Percentiles rank a stretch among this genome's conserved stretches.
Conservation (phyloP, 2,888 invertebrate genomes). For the Caenorhabditis japonica region DNA sequence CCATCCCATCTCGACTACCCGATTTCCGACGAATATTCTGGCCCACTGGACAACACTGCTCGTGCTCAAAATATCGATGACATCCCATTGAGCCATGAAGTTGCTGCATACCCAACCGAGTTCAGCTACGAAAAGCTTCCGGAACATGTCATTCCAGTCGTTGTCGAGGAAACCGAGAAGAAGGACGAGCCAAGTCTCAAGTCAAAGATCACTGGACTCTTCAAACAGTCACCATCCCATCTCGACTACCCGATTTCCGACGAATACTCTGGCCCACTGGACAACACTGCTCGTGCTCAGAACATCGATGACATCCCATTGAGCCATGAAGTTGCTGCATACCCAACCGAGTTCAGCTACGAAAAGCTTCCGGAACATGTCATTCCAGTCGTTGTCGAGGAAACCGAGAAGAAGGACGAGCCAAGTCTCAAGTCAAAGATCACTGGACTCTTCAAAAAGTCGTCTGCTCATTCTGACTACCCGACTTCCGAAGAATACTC, state of each 20-base stretch:
- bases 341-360: constrained; percentile 48
- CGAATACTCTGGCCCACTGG: constrained; percentile 23
- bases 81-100: constrained; percentile 7
- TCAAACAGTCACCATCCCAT: constrained; percentile 33
- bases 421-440: too few relatives aligned
- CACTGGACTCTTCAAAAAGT: too few relatives aligned
- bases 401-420: too few relatives aligned
- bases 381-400: constrained; percentile 1
- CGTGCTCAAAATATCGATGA: constrained; percentile 20
- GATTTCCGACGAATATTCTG: constrained; percentile 17
- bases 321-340: constrained; percentile 30
- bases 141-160: constrained; percentile 31
- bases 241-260: constrained; percentile 28
- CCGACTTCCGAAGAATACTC: too few relatives aligned
- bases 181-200: constrained; percentile 32
- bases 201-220: constrained; percentile 37
- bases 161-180: constrained; percentile 37
- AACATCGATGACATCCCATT: constrained; percentile 9
- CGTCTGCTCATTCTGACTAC: too few relatives aligned
- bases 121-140: constrained; percentile 57
- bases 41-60: constrained; percentile 23
- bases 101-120: constrained; percentile 35
- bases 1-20: constrained; percentile 28
- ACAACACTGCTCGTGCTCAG: constrained; percentile 9
- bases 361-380: constrained; percentile 20